Evolutionary conservation across 2,797 vertebrate genomes (phyloP), one percentile per base, ranked within the genome.

Genomic region (Furcifer pardalis): DNA sequence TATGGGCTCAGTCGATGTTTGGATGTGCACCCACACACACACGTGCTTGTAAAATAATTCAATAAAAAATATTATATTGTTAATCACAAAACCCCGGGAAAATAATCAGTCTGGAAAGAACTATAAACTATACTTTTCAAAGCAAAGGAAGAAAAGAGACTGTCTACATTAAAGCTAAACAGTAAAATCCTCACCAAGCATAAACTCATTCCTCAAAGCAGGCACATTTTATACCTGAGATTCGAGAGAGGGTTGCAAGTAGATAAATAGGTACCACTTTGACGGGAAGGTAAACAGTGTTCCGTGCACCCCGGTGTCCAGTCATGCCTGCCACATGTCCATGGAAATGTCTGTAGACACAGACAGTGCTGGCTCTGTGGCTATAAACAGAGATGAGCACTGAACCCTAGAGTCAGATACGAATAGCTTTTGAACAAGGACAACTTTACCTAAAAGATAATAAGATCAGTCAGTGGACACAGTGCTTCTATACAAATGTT

Each of bases 41-140:
- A 21, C 17, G 30, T 62, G 40, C 27, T 23, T 44, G 65, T 84
- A 75, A 95, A 94, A 92, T 91, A 95, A 91, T 92, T 93, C 92
- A 94, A 88, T 94, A 93, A 93, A 94, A 94, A 94, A 92, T 94
- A 93, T 90, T 92, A 86, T 94, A 94, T 86, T 92, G 91, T 95
- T 94, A 95, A 95, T 94, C 92, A 94, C 87, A 94, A 95, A 94
- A 90, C 83, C 88, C 85, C 40, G 91, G 91, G 85, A 93, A 92
- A 93, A 93, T 88, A 93, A 93, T 92, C 91, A 93, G 90, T 93
- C 94, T 91, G 35, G 78, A 66, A 89, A 90, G 93, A 94, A 95
- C 84, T 90, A 92, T 86, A 94, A 95, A 93, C 89, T 66, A 46
- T 88, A 91, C 73, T 82, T 95, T 93, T 93, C 88, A 78, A 89